Conservation (phyloP, 2,797 vertebrate genomes). For the Lycodopsis pacificus region DNA sequence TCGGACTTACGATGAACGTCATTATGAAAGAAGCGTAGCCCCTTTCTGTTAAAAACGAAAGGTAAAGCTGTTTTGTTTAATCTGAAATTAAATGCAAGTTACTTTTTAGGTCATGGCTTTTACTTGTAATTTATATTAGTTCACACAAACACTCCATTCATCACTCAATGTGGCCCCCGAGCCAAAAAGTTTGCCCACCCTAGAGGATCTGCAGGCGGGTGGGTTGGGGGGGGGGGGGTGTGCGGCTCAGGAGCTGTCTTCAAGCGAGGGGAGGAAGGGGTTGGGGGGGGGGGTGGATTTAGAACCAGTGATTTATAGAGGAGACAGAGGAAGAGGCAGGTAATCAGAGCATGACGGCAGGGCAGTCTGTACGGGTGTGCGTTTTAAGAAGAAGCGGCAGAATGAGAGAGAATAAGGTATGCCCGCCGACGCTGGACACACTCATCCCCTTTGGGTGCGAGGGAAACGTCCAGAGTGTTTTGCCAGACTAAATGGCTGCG, state of each 20-base stretch:
- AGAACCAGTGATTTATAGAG: slow-evolving; percentile 58
- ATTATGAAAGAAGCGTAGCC: slow-evolving; percentile 5
- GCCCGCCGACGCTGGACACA: slow-evolving; percentile 22
- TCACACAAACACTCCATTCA: too few species aligned
- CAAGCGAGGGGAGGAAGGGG: neutral
- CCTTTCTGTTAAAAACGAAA: neutral
- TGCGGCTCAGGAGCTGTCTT: slow-evolving; percentile 34
- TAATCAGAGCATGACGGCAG: slow-evolving; percentile 59
- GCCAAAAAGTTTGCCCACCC: too few species aligned
- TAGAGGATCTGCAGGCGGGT: too few species aligned
- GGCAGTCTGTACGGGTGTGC: slow-evolving; percentile 20
- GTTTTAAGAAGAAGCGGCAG: slow-evolving; percentile 21
- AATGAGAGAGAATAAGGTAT: slow-evolving; percentile 2
- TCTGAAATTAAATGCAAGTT: too few species aligned
- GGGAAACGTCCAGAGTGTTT: slow-evolving; percentile 30
- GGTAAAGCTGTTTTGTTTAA: neutral
- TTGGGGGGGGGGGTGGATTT: slow-evolving; percentile 6
- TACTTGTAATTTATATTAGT: too few species aligned
- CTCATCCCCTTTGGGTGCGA: slow-evolving; percentile 25
- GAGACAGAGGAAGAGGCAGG: slow-evolving; percentile 40
- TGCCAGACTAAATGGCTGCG: slow-evolving; percentile 30
- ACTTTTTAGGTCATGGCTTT: too few species aligned
- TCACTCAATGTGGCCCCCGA: too few species aligned
- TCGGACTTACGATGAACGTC: neutral
- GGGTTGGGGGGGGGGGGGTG: neutral